These are phyloP conservation scores for Bellardia pandia DNA, from an alignment of 2,888 invertebrate species.

Conservation along the genomic window DNA sequence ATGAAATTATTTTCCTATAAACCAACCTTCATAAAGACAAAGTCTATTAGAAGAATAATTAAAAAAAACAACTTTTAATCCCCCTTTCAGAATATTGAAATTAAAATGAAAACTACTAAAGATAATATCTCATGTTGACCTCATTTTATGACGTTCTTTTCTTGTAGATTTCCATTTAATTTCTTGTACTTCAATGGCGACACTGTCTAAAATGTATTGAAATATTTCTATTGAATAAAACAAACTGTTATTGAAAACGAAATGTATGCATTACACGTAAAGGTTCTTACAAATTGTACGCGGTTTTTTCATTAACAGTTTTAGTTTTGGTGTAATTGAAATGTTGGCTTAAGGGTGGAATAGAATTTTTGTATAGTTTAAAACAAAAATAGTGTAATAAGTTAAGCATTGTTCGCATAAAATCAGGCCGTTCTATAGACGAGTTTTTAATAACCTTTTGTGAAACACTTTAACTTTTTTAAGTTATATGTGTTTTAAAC, in stretches of 20 bases:
- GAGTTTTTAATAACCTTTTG: no score
- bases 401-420: no score
- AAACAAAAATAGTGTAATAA: neutral
- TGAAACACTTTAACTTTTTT: no score
- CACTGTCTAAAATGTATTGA: slow-evolving; percentile 27
- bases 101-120: slow-evolving; percentile 27
- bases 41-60: no score
- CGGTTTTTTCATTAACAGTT: slow-evolving; percentile 54
- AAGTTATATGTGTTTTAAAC: no score
- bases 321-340: slow-evolving; percentile 52
- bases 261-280: slow-evolving; percentile 39
- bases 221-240: slow-evolving; percentile 34
- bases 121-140: slow-evolving; percentile 43
- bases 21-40: no score
- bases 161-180: slow-evolving; percentile 17
- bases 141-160: slow-evolving; percentile 29
- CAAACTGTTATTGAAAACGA: slow-evolving; percentile 47
- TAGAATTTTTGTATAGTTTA: neutral
- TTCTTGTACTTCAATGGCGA: slow-evolving; percentile 9
- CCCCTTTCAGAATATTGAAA: neutral
- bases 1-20: no score
- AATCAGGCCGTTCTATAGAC: no score
- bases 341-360: slow-evolving; percentile 36
- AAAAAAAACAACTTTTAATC: no score
- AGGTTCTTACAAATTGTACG: slow-evolving; percentile 48